Evolutionary conservation across 2,113 vertebrate species (phyloP).

Genomic region (Taxidea taxus): DNA sequence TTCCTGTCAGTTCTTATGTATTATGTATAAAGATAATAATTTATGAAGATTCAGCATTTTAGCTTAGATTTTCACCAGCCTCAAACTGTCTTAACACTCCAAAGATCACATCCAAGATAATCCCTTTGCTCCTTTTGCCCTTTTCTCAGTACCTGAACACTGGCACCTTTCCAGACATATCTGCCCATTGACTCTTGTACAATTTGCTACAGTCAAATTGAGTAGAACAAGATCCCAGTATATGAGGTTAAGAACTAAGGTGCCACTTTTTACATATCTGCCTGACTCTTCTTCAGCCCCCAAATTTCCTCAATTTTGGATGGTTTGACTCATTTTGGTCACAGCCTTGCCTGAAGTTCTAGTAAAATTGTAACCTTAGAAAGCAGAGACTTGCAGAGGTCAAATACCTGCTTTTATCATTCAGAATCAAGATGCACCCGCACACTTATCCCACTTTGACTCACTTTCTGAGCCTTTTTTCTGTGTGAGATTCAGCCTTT

Average conservation of each 20-base stretch:
- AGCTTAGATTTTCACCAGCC: neutral
- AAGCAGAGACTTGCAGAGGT: neutral
- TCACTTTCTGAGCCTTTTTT: neutral
- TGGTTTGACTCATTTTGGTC: neutral
- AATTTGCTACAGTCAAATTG: neutral
- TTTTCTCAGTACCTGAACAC: neutral
- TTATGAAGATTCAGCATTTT: slow-evolving; percentile 9
- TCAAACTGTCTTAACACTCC: neutral
- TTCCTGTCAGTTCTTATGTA: neutral
- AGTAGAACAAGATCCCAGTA: neutral
- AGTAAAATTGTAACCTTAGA: neutral
- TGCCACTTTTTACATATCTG: neutral
- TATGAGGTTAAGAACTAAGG: neutral
- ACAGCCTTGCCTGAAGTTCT: neutral
- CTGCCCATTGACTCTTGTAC: neutral
- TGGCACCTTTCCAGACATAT: neutral
- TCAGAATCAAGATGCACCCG: neutral
- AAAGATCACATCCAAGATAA: neutral
- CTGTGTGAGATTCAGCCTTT: neutral
- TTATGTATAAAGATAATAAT: neutral
- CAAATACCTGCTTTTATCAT: neutral
- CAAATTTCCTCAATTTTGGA: neutral
- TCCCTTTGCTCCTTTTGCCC: neutral
- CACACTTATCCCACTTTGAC: neutral
- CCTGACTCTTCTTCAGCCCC: neutral